Evolutionary conservation across 2,113 vertebrate genomes (phyloP).

Genomic region (Orientallactaga bullata): DNA sequence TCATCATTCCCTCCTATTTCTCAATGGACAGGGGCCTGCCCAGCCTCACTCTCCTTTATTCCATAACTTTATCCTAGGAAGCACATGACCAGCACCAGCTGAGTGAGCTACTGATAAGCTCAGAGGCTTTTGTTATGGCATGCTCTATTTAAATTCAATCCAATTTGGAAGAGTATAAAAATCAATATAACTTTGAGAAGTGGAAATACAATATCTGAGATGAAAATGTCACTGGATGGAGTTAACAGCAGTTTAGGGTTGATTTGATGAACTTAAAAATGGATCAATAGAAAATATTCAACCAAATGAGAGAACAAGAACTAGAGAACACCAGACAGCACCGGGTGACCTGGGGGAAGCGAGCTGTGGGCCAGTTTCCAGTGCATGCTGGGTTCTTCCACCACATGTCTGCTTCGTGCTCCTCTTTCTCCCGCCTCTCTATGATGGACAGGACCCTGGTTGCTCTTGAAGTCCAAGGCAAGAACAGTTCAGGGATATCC

Average conservation of each 20-base stretch:
- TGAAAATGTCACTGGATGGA: neutral
- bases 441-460: accelerated
- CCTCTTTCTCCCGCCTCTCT: neutral
- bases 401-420: accelerated
- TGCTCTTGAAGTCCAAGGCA: neutral
- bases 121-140: neutral
- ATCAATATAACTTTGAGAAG: neutral
- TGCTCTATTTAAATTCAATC: neutral
- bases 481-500: accelerated
- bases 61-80: no score
- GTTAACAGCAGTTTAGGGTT: no score
- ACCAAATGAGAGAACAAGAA: neutral
- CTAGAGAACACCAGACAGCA: accelerated
- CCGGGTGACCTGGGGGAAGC: accelerated
- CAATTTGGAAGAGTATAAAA: no score
- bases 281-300: neutral
- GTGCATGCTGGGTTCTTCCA: accelerated
- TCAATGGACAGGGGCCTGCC: neutral
- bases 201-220: neutral
- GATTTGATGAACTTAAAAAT: no score
- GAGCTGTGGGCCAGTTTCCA: neutral
- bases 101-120: neutral
- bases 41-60: neutral
- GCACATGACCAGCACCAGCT: accelerated
- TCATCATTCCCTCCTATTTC: accelerated